Percentiles rank a stretch among this genome's conserved stretches.
Evolutionary conservation across 1,140 invertebrate species (phyloP).

Genomic region (Asbolus verrucosus): DNA sequence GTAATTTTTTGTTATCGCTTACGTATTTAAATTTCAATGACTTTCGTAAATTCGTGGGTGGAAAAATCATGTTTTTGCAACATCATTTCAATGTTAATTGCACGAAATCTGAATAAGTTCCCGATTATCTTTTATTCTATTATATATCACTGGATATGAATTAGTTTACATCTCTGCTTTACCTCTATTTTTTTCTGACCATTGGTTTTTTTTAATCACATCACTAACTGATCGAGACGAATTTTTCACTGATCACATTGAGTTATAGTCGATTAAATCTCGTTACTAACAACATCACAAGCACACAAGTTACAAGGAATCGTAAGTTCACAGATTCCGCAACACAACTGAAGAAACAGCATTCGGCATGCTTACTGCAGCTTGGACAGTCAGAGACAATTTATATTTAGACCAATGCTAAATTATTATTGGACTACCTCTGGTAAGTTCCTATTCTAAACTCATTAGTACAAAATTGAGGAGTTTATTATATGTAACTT

Average conservation of each 20-base stretch:
- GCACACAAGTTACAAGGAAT: slow-evolving; percentile 1
- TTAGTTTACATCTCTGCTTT: too few species aligned
- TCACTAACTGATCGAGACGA: neutral
- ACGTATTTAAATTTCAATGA: slow-evolving; percentile 4
- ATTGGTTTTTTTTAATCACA: neutral
- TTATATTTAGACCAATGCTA: slow-evolving; percentile 44
- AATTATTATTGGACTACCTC: slow-evolving; percentile 43
- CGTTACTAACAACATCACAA: neutral
- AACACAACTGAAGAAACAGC: slow-evolving; percentile 25
- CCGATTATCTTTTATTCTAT: too few species aligned
- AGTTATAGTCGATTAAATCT: neutral
- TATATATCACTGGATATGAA: too few species aligned
- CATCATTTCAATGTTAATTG: slow-evolving; percentile 19
- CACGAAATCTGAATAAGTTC: neutral
- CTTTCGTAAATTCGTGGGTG: slow-evolving; percentile 10
- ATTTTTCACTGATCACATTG: slow-evolving; percentile 1
- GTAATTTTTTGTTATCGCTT: slow-evolving; percentile 17
- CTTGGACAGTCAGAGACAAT: slow-evolving; percentile 43
- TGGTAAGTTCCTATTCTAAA: slow-evolving; percentile 29
- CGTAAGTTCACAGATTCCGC: slow-evolving; percentile 25
- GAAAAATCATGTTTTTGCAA: slow-evolving; percentile 14
- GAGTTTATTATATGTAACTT: slow-evolving; percentile 20
- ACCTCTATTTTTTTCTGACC: slow-evolving; percentile 8
- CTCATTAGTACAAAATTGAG: slow-evolving; percentile 24
- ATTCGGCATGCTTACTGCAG: slow-evolving; percentile 17